These are phyloP conservation scores for Lacerta viridis DNA, from an alignment of 2,797 vertebrate genomes.

Conservation along the genomic window DNA sequence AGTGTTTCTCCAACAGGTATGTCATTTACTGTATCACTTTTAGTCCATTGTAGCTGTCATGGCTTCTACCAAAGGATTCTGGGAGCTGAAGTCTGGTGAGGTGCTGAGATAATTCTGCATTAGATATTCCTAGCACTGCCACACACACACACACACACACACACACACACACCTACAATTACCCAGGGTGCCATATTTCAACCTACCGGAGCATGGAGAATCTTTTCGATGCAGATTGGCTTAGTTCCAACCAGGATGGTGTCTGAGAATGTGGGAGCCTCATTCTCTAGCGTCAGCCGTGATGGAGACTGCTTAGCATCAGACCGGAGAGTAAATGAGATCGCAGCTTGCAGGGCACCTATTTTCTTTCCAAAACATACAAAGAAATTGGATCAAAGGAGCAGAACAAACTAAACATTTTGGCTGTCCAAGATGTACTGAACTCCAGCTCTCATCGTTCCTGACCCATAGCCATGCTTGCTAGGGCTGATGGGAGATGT, in stretches of 20 bases:
- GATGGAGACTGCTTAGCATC: background rate
- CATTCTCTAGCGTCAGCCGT: background rate
- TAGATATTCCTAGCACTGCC: background rate
- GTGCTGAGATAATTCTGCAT: background rate
- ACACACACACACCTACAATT: background rate
- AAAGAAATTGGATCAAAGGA: background rate
- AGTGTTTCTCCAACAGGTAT: no score
- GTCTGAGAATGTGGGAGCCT: background rate
- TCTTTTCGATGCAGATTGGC: background rate
- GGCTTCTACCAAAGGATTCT: background rate
- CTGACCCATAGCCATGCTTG: background rate
- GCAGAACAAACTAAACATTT: background rate
- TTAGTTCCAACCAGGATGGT: background rate
- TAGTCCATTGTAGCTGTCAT: background rate
- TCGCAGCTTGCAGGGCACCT: background rate
- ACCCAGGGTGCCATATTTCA: background rate
- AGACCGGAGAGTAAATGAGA: background rate
- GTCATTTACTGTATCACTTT: no score
- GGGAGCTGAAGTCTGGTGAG: background rate
- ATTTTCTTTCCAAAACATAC: background rate
- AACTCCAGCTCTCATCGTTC: background rate
- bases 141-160: background rate
- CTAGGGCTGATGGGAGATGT: no score
- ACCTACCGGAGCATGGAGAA: slow-evolving; percentile 22
- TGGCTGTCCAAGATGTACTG: background rate